Evolutionary conservation across 2,113 vertebrate species (phyloP).

Genomic region (Falcunculus frontatus): DNA sequence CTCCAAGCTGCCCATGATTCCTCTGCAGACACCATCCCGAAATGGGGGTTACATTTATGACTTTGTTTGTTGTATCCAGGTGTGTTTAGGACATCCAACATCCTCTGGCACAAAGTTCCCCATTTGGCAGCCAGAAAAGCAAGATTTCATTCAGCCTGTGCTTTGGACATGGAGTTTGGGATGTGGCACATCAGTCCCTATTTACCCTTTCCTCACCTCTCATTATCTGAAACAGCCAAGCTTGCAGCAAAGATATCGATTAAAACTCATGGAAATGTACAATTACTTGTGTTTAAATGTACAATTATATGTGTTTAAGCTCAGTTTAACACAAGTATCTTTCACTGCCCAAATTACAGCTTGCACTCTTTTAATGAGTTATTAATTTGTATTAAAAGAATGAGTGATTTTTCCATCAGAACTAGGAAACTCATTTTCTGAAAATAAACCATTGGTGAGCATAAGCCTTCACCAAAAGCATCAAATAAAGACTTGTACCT

Average conservation of each 20-base stretch:
- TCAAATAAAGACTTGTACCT: neutral
- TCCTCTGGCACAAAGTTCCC: neutral
- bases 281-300: neutral
- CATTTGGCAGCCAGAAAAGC: neutral
- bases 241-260: neutral
- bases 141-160: neutral
- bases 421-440: neutral
- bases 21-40: neutral
- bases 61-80: neutral
- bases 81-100: neutral
- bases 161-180: neutral
- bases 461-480: neutral
- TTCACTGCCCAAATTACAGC: neutral
- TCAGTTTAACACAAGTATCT: neutral
- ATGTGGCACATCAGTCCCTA: neutral
- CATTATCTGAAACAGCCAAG: neutral
- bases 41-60: neutral
- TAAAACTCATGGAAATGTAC: neutral
- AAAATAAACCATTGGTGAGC: neutral
- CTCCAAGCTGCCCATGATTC: accelerated
- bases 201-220: neutral
- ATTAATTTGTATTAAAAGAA: neutral
- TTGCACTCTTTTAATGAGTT: neutral
- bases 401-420: neutral
- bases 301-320: neutral